Conservation (phyloP, 2,797 vertebrate genomes). For the Lophotriccus pileatus region DNA sequence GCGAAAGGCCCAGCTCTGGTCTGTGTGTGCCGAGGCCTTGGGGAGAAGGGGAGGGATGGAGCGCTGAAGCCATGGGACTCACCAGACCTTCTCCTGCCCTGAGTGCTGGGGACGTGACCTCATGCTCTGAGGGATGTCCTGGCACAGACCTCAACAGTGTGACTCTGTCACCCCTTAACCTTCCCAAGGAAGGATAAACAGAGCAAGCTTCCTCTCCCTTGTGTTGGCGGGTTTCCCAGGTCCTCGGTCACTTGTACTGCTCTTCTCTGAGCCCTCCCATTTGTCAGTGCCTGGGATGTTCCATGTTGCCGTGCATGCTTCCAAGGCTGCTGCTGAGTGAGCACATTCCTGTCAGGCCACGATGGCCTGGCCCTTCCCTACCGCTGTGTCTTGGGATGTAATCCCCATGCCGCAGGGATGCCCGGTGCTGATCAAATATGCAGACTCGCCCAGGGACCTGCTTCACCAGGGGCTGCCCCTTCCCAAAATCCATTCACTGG, state of each 20-base stretch:
- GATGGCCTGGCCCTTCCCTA: background rate
- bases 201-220: slow-evolving; percentile 27
- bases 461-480: background rate
- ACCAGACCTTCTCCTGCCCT: slow-evolving; percentile 3
- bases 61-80: slow-evolving; percentile 11
- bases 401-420: background rate
- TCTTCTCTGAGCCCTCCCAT: background rate
- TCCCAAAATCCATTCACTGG: fast-evolving
- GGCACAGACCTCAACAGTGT: background rate
- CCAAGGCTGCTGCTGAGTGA: background rate
- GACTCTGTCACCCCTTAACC: background rate
- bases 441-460: fast-evolving
- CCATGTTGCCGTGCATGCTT: fast-evolving
- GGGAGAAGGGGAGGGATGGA: background rate
- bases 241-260: background rate
- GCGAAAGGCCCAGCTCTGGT: background rate
- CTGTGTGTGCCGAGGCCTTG: background rate
- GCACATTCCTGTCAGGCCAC: fast-evolving
- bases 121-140: background rate
- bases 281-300: background rate
- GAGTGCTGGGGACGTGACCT: background rate
- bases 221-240: slow-evolving; percentile 25
- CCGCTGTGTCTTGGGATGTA: background rate
- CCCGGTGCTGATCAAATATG: fast-evolving
- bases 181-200: slow-evolving; percentile 41